Evolutionary conservation across 2,888 invertebrate species (phyloP).

Genomic region (Argyresthia albistria): DNA sequence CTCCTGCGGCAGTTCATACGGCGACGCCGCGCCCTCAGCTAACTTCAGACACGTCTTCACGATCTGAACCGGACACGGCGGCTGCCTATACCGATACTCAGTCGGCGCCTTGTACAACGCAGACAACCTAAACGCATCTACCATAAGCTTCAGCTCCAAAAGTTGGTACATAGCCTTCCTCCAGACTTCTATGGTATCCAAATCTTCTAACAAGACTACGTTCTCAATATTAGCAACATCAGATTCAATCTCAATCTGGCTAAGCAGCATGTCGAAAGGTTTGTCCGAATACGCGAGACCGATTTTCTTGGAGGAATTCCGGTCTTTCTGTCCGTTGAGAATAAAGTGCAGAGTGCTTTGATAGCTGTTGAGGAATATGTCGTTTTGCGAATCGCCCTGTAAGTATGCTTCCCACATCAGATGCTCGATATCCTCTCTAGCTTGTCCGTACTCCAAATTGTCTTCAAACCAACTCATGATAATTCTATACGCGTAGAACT

Average conservation of each 20-base stretch:
- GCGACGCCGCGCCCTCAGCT: conserved; percentile 75
- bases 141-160: conserved; percentile 70
- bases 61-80: conserved; percentile 66
- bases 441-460: conserved; percentile 43
- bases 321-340: conserved; percentile 46
- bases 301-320: conserved; percentile 34
- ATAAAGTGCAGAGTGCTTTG: conserved; percentile 47
- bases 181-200: conserved; percentile 50
- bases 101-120: conserved; percentile 64
- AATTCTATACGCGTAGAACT: conserved; percentile 65
- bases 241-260: conserved; percentile 57
- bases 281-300: conserved; percentile 35
- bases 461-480: conserved; percentile 63
- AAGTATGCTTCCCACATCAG: conserved; percentile 62
- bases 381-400: conserved; percentile 29
- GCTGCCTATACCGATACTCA: conserved; percentile 41
- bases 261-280: conserved; percentile 43
- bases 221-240: conserved; percentile 56
- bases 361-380: conserved; percentile 40
- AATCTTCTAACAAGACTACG: conserved; percentile 42
- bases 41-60: conserved; percentile 74
- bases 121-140: conserved; percentile 73
- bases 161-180: conserved; percentile 64
- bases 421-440: conserved; percentile 55
- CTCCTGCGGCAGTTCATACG: conserved; percentile 76